phyloP scores from a whole-genome alignment of 2,797 vertebrate species.

The Danionella dracula region DNA sequence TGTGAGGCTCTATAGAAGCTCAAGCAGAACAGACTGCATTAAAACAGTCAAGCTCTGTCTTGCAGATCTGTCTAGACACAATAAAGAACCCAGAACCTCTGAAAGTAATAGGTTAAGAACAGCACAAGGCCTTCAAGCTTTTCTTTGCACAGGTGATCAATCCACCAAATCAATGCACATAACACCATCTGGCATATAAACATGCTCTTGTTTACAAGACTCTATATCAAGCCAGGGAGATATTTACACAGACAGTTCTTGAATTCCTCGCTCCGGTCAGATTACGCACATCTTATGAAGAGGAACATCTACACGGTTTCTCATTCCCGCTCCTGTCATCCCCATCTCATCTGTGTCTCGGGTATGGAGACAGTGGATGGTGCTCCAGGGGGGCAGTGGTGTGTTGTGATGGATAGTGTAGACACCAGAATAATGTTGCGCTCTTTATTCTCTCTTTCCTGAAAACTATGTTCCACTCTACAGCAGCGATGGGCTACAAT shows the following conservation, averaged over 20 bases:
- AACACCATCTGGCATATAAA: not conserved
- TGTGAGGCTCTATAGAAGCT: not conserved
- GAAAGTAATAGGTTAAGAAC: not conserved
- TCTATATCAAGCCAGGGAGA: not conserved
- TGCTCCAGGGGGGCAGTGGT: not conserved
- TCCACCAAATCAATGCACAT: not conserved
- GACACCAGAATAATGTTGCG: conserved; percentile 24
- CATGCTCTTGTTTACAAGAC: not conserved
- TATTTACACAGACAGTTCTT: not conserved
- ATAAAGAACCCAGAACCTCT: conserved; percentile 2
- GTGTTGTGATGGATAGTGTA: conserved; percentile 28
- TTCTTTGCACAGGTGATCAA: conserved; percentile 2
- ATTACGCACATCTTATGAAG: not conserved
- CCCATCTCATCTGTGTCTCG: conserved; percentile 13
- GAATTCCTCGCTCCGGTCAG: not conserved
- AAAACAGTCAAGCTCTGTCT: not conserved
- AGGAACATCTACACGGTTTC: conserved; percentile 6
- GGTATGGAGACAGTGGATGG: conserved; percentile 9
- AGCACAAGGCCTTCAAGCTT: not conserved
- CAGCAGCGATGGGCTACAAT: not conserved
- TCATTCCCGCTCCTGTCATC: conserved; percentile 12
- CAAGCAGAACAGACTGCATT: not conserved
- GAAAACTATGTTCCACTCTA: conserved; percentile 3
- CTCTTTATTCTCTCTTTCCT: conserved; percentile 34
- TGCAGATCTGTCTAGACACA: conserved; percentile 35